Evolutionary conservation across 1,140 invertebrate genomes (phyloP).

Genomic region (Myzus persicae): DNA sequence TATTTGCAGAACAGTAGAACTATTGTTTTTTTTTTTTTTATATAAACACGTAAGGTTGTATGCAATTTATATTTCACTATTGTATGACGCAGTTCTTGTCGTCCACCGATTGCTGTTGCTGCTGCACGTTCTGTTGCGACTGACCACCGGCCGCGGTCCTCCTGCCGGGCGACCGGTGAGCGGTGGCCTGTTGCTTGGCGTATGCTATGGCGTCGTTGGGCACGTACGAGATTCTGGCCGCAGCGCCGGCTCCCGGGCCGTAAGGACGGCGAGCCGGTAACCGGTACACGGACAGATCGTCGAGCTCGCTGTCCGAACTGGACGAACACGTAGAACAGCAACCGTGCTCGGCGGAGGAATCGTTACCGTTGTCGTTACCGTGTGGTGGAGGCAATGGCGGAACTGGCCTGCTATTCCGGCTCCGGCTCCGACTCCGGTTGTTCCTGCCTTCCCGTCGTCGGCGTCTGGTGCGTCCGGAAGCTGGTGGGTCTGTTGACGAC

Average conservation of each 20-base stretch:
- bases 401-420: neutral
- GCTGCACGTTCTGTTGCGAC: neutral
- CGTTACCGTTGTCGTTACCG: neutral
- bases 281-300: slow-evolving; percentile 49
- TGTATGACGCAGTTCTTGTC: slow-evolving; percentile 42
- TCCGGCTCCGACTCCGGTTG: slow-evolving; percentile 12
- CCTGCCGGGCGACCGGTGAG: neutral
- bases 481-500: neutral
- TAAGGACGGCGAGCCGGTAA: neutral
- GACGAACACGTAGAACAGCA: slow-evolving; percentile 53
- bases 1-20: neutral
- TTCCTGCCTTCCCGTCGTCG: slow-evolving; percentile 26
- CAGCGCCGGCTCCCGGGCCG: neutral
- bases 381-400: too few species aligned
- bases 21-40: too few species aligned
- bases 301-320: slow-evolving; percentile 48
- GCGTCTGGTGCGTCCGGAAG: neutral
- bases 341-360: neutral
- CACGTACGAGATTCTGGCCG: slow-evolving; percentile 23
- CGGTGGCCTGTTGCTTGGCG: slow-evolving; percentile 44
- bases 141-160: neutral
- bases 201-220: slow-evolving; percentile 54
- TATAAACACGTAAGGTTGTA: too few species aligned
- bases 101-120: neutral
- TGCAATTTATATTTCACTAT: neutral